These are phyloP conservation scores for Laspeyria flexula DNA, from an alignment of 2,888 invertebrate species.

Conservation along the genomic window DNA sequence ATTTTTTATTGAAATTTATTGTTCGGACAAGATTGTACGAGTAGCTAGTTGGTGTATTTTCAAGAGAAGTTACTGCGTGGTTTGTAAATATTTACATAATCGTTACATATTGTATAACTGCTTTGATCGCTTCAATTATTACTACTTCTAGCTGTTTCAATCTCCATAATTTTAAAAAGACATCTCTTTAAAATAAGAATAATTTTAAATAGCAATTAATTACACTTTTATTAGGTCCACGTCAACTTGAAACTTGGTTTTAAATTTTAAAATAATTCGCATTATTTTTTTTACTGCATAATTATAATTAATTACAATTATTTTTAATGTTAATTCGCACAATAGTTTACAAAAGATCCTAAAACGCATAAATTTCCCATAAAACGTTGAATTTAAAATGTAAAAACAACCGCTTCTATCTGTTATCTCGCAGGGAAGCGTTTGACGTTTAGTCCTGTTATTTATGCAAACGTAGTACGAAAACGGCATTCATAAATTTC, in stretches of 20 bases:
- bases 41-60: no score
- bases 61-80: no score
- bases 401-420: conserved; percentile 13
- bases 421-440: conserved; percentile 2
- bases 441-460: conserved; percentile 23
- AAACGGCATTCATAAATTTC: conserved; percentile 34
- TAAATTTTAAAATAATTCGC: background rate
- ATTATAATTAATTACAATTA: no score
- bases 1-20: conserved; percentile 19
- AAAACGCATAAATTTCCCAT: background rate
- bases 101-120: no score
- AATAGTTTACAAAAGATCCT: background rate
- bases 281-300: no score
- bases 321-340: background rate
- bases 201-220: no score
- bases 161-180: no score
- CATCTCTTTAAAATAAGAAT: no score
- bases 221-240: no score
- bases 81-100: no score
- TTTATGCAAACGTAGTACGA: conserved; percentile 25
- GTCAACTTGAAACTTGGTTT: background rate
- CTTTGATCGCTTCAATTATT: no score
- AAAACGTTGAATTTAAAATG: conserved; percentile 1
- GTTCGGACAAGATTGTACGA: background rate
- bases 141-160: no score